Evolutionary conservation across 2,113 vertebrate genomes (phyloP).

Genomic region (Cyanistes caeruleus): DNA sequence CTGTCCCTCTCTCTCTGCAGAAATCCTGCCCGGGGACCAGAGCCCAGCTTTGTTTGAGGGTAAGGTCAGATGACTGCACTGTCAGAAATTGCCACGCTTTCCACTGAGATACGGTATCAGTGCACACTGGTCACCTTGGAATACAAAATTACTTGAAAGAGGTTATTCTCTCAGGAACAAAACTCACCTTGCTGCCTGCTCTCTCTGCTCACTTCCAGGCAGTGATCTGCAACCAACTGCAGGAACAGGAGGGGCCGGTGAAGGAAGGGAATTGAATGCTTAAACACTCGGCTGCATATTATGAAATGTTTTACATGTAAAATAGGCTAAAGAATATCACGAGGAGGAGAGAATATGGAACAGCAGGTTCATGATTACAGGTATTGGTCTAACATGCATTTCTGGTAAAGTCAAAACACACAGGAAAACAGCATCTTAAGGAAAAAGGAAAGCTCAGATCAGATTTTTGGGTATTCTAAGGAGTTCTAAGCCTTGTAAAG

Average conservation of each 20-base stretch:
- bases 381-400: not conserved
- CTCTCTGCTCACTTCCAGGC: not conserved
- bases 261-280: conserved; percentile 3
- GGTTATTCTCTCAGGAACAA: conserved; percentile 13
- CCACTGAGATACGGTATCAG: not conserved
- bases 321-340: not conserved
- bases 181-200: not conserved
- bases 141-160: conserved; percentile 20
- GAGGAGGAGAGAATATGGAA: not conserved
- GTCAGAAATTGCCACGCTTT: not conserved
- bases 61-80: not conserved
- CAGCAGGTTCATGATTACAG: not conserved
- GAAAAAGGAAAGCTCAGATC: not conserved
- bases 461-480: not conserved
- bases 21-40: not conserved
- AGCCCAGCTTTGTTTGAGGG: not conserved
- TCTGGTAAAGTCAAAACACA: not conserved
- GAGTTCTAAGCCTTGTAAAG: conserved; percentile 1
- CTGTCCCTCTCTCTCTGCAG: not conserved
- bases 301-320: not conserved
- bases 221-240: not conserved
- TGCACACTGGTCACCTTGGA: conserved; percentile 31
- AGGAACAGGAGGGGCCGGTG: not conserved
- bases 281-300: not conserved
- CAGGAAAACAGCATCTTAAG: not conserved